phyloP scores from a whole-genome alignment of 2,888 invertebrate genomes.

The Lasiommata megera region DNA sequence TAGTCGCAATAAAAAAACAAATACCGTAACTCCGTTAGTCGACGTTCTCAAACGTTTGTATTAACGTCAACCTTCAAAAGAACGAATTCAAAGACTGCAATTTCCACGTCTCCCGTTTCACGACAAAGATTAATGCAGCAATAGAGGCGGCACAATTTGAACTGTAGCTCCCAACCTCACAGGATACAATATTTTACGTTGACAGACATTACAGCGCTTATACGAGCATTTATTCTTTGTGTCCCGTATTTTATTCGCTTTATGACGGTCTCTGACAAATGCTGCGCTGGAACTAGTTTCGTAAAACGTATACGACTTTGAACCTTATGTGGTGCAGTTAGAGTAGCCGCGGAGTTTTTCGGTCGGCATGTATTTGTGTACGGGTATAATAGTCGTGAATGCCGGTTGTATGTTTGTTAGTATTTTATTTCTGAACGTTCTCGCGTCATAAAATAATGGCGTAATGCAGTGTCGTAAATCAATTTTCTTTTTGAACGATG shows the following conservation, averaged over 20 bases:
- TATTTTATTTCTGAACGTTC: conserved; percentile 80
- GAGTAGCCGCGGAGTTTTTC: conserved; percentile 33
- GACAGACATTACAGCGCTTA: conserved; percentile 81
- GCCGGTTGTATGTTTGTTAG: conserved; percentile 79
- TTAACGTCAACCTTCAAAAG: conserved; percentile 19
- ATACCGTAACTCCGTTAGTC: neutral
- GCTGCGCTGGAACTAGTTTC: conserved; percentile 34
- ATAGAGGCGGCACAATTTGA: conserved; percentile 74
- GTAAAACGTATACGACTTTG: conserved; percentile 35
- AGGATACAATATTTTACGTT: conserved; percentile 81
- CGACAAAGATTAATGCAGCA: conserved; percentile 73
- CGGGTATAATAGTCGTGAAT: conserved; percentile 76
- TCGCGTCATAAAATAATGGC: conserved; percentile 79
- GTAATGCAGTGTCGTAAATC: conserved; percentile 78
- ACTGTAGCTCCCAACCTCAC: conserved; percentile 64
- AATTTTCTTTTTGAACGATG: conserved; percentile 74
- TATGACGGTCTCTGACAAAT: conserved; percentile 69
- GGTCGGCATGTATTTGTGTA: conserved; percentile 40
- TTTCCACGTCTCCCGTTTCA: conserved; percentile 64
- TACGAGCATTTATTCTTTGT: conserved; percentile 80
- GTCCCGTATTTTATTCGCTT: conserved; percentile 81
- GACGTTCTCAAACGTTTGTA: conserved; percentile 2
- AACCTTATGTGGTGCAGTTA: conserved; percentile 37
- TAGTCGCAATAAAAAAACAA: neutral
- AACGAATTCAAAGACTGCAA: conserved; percentile 31